Evolutionary conservation across 2,113 vertebrate species (phyloP).

Genomic region (Amblyornis subalaris): DNA sequence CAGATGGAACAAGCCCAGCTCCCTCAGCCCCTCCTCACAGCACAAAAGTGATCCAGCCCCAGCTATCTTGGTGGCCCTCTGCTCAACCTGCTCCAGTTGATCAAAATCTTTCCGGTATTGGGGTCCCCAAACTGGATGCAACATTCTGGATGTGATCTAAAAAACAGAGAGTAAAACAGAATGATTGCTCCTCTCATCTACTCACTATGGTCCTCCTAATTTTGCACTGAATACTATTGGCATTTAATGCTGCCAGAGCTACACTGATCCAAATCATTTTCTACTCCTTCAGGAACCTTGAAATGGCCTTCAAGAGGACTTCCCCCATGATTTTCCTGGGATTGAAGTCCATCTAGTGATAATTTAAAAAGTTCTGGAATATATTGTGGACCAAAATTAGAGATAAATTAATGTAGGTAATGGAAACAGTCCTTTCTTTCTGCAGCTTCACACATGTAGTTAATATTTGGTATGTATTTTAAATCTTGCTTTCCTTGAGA

Average conservation of each 20-base stretch:
- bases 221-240: background rate
- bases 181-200: background rate
- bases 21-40: background rate
- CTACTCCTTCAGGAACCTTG: background rate
- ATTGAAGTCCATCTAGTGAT: background rate
- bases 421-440: background rate
- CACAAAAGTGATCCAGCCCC: background rate
- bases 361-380: background rate
- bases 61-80: background rate
- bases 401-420: background rate
- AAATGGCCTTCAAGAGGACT: background rate
- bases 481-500: background rate
- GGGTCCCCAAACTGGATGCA: background rate
- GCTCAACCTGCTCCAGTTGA: background rate
- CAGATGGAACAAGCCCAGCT: background rate
- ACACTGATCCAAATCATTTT: background rate
- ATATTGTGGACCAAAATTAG: background rate
- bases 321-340: background rate
- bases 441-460: background rate
- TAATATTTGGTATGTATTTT: background rate
- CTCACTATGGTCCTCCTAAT: background rate
- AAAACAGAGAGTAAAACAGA: background rate
- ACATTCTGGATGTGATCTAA: background rate
- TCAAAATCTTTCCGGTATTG: background rate
- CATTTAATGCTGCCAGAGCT: background rate